These are phyloP conservation scores for Morinoia aosen DNA, from an alignment of 2,888 invertebrate species.

Conservation along the genomic window DNA sequence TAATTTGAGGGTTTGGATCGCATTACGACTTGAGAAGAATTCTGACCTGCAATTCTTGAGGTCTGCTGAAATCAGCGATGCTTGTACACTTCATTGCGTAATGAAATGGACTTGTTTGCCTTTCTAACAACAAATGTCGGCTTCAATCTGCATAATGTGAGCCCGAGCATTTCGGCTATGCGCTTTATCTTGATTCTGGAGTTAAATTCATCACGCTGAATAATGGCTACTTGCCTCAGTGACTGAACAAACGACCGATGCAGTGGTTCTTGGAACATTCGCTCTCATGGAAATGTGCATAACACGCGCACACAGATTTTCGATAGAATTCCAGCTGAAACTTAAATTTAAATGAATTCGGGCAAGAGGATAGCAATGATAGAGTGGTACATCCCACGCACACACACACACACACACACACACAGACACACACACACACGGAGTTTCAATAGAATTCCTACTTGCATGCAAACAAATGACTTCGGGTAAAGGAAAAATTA, in stretches of 20 bases:
- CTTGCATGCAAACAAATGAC: no score
- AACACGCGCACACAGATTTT: no score
- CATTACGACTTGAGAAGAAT: neutral
- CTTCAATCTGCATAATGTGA: slow-evolving; percentile 15
- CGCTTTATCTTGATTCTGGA: neutral
- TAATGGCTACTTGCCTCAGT: neutral
- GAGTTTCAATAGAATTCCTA: no score
- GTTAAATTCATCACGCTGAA: slow-evolving; percentile 32
- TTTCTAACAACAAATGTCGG: slow-evolving; percentile 6
- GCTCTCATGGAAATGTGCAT: no score
- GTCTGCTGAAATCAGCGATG: neutral
- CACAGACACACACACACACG: no score
- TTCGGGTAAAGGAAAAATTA: no score
- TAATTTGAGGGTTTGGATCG: neutral
- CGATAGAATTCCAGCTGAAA: no score
- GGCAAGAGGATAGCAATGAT: no score
- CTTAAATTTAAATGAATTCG: no score
- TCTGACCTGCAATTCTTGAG: neutral
- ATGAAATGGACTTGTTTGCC: slow-evolving; percentile 3
- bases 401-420: no score
- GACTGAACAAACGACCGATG: neutral
- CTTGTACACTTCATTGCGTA: neutral
- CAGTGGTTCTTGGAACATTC: neutral
- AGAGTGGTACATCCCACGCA: no score
- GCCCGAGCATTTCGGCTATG: neutral